Evolutionary conservation across 2,797 vertebrate species (phyloP).

Genomic region (Salarias fasciatus): DNA sequence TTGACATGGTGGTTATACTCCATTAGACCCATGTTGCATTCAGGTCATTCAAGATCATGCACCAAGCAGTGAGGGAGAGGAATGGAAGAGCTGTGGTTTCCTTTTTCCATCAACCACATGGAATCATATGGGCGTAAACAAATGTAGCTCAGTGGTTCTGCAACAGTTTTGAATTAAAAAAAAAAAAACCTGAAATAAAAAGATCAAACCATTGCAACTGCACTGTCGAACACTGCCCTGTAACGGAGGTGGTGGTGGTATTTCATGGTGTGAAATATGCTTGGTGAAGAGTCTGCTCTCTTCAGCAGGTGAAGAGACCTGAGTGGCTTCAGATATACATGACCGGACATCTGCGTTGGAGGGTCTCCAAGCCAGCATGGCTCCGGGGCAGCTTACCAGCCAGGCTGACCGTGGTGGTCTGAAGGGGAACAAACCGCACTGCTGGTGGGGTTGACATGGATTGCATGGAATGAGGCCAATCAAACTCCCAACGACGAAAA

Average conservation of each 20-base stretch:
- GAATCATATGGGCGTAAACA: not conserved
- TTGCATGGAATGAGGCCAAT: too few species aligned
- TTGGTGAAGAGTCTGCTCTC: not conserved
- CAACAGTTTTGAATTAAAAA: constrained; percentile 19
- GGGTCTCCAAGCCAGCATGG: not conserved
- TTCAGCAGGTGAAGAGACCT: not conserved
- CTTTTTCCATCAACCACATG: not conserved
- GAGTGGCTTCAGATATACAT: not conserved
- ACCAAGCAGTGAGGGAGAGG: not conserved
- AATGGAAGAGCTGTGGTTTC: not conserved
- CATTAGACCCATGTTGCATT: constrained; percentile 31
- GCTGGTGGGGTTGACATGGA: too few species aligned
- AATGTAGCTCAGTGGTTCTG: not conserved
- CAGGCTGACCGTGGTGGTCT: too few species aligned
- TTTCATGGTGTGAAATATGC: not conserved
- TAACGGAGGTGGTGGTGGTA: too few species aligned
- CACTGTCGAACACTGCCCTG: too few species aligned
- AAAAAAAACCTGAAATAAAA: constrained; percentile 32
- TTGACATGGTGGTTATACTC: constrained; percentile 46
- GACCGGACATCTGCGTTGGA: not conserved
- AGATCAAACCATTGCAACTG: not conserved
- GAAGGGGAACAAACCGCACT: too few species aligned
- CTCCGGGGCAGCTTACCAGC: too few species aligned
- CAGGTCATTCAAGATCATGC: constrained; percentile 33
- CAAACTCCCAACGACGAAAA: too few species aligned